Evolutionary conservation across 2,888 invertebrate genomes (phyloP).

Genomic region (Crepidodera aurea): DNA sequence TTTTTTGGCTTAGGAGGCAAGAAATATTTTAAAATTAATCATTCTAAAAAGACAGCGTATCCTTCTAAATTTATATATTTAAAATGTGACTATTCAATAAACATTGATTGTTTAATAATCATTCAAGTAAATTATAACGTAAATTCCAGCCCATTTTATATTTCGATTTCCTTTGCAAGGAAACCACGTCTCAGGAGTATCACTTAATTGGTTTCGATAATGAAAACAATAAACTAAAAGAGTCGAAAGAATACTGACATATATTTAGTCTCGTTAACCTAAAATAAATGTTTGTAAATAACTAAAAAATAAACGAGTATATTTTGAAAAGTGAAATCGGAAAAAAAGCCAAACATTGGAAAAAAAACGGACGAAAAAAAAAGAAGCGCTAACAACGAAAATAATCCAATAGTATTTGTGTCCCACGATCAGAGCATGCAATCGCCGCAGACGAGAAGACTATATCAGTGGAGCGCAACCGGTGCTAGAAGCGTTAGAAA

Average conservation of each 20-base stretch:
- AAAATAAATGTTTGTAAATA: conserved; percentile 12
- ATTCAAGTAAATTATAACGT: no score
- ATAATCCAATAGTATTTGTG: conserved; percentile 29
- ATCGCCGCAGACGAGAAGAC: conserved; percentile 34
- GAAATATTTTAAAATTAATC: no score
- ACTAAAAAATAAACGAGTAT: conserved; percentile 8
- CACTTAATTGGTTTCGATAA: no score
- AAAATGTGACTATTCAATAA: no score
- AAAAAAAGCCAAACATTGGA: conserved; percentile 30
- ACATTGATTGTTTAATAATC: no score
- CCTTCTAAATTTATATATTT: no score
- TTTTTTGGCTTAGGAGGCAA: no score
- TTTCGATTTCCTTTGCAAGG: no score
- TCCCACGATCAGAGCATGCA: conserved; percentile 24
- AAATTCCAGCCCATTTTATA: no score
- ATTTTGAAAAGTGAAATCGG: conserved; percentile 35
- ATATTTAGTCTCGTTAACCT: conserved; percentile 17
- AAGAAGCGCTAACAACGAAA: conserved; percentile 18
- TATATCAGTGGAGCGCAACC: conserved; percentile 31
- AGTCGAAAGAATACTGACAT: background rate
- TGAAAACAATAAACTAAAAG: no score
- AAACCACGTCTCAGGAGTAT: no score
- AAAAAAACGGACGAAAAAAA: conserved; percentile 22
- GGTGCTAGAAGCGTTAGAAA: conserved; percentile 35
- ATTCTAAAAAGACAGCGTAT: no score